Evolutionary conservation across 2,888 invertebrate species (phyloP).

Genomic region (Eupeodes luniger): DNA sequence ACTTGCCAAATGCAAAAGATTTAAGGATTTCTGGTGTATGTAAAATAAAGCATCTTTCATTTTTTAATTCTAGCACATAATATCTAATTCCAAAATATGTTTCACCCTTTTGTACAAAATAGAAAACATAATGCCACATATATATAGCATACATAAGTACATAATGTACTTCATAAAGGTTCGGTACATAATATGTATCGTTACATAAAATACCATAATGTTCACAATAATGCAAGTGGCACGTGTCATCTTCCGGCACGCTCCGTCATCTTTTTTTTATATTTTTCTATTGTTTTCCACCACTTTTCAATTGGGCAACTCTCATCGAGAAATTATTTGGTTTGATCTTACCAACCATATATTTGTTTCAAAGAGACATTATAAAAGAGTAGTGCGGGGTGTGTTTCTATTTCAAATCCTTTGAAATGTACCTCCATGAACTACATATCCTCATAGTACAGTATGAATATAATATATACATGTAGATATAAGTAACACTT

Average conservation of each 20-base stretch:
- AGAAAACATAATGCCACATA: constrained; percentile 5
- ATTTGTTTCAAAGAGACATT: constrained; percentile 46
- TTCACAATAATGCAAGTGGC: constrained; percentile 65
- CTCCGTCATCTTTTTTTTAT: constrained; percentile 63
- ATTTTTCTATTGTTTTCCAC: constrained; percentile 65
- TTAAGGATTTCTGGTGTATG: neutral
- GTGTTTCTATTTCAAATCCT: constrained; percentile 26
- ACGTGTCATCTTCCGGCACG: constrained; percentile 70
- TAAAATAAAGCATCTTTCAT: neutral
- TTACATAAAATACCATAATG: constrained; percentile 48
- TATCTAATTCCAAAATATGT: constrained; percentile 56
- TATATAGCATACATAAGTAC: no score
- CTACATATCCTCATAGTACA: no score
- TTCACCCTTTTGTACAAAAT: constrained; percentile 37
- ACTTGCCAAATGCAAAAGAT: no score
- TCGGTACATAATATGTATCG: neutral
- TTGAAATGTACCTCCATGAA: neutral
- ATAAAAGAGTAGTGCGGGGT: constrained; percentile 38
- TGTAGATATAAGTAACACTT: neutral
- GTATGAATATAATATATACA: neutral
- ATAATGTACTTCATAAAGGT: no score
- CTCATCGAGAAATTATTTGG: constrained; percentile 65
- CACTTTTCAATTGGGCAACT: constrained; percentile 72
- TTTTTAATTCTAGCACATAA: neutral
- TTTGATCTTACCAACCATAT: constrained; percentile 32